Percentiles rank a stretch among this genome's conserved stretches.
phyloP scores from a whole-genome alignment of 2,113 vertebrate species.

The Nothocercus nigrocapillus region DNA sequence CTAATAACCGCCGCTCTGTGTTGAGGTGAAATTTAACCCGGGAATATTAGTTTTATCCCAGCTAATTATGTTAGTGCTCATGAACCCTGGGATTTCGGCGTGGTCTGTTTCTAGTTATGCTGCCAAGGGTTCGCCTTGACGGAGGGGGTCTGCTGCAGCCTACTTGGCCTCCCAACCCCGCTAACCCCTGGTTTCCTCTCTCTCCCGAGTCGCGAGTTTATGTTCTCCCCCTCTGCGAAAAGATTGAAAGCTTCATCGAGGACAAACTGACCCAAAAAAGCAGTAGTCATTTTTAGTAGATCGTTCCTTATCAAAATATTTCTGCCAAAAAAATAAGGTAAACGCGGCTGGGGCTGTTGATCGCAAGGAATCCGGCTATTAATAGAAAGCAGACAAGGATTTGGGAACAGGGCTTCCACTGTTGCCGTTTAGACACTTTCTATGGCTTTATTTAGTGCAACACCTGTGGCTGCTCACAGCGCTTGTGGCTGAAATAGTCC shows the following conservation, averaged over 20 bases:
- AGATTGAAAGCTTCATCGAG: slow-evolving; percentile 83
- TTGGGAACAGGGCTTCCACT: slow-evolving; percentile 84
- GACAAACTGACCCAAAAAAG: slow-evolving; percentile 80
- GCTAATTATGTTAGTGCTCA: slow-evolving; percentile 86
- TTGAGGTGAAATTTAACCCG: slow-evolving; percentile 84
- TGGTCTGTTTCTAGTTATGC: slow-evolving; percentile 90
- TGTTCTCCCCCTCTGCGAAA: slow-evolving; percentile 84
- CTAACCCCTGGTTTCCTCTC: slow-evolving; percentile 89
- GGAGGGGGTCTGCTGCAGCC: slow-evolving; percentile 87
- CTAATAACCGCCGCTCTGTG: slow-evolving; percentile 75
- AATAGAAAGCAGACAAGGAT: slow-evolving; percentile 86
- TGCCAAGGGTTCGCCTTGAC: slow-evolving; percentile 85
- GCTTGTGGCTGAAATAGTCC: slow-evolving; percentile 83
- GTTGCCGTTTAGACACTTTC: slow-evolving; percentile 85
- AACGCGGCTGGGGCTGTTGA: slow-evolving; percentile 80
- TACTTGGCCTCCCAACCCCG: slow-evolving; percentile 86
- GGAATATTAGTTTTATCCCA: slow-evolving; percentile 87
- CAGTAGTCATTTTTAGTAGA: slow-evolving; percentile 82
- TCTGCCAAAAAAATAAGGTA: slow-evolving; percentile 80
- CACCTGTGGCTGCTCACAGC: slow-evolving; percentile 83
- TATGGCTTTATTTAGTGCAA: slow-evolving; percentile 85
- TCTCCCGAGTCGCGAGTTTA: slow-evolving; percentile 84
- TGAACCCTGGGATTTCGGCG: slow-evolving; percentile 83
- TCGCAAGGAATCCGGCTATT: slow-evolving; percentile 85
- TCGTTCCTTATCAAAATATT: slow-evolving; percentile 85